These are phyloP conservation scores for Garrulus glandarius DNA, from an alignment of 2,797 vertebrate genomes.

Conservation along the genomic window DNA sequence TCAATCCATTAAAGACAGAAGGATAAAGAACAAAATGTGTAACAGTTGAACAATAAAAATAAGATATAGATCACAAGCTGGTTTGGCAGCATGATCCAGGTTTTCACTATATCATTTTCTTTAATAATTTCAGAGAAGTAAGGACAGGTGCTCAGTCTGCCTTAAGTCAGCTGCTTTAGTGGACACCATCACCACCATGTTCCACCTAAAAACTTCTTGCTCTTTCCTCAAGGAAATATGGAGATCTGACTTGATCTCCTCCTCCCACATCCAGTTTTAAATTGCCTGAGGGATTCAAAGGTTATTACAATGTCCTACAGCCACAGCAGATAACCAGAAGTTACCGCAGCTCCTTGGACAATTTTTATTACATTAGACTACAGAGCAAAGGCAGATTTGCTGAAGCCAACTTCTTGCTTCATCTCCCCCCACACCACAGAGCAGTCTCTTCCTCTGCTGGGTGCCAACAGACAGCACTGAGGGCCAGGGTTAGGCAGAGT, in stretches of 20 bases:
- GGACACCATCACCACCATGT: neutral
- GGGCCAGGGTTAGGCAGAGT: neutral
- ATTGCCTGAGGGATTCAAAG: neutral
- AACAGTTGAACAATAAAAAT: neutral
- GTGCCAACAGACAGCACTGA: neutral
- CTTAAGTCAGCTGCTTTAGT: neutral
- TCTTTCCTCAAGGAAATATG: neutral
- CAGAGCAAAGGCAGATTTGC: neutral
- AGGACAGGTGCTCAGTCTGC: neutral
- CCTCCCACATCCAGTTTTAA: neutral
- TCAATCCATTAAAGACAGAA: neutral
- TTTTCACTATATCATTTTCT: neutral
- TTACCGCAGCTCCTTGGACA: neutral
- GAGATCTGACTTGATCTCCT: neutral
- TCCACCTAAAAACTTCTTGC: neutral
- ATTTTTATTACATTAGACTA: neutral
- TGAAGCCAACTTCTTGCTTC: neutral
- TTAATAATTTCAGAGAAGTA: neutral
- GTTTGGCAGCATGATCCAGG: neutral
- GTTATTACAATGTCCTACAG: rapidly evolving
- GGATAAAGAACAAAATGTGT: neutral
- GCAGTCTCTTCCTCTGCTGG: neutral
- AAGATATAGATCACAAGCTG: neutral
- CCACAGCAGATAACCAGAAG: neutral
- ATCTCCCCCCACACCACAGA: neutral